A percentile compares a stretch with the other conserved stretches of the same genome.
Conservation (phyloP, 2,888 invertebrate species). For the Philopedon plagiatum region DNA sequence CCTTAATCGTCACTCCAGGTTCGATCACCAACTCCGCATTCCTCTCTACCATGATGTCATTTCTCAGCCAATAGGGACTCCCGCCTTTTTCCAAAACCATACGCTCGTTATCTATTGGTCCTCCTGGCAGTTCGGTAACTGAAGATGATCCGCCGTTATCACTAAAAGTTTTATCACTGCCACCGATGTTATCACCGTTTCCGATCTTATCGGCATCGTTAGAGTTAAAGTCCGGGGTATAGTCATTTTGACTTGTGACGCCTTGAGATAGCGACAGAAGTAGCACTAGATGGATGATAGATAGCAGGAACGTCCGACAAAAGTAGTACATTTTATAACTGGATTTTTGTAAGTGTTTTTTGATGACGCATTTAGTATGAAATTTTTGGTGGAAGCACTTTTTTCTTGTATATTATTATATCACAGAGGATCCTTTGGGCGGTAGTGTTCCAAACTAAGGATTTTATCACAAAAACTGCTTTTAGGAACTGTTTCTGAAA, state of each 20-base stretch:
- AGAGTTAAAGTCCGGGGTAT: slow-evolving; percentile 7
- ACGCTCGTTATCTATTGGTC: slow-evolving; percentile 73
- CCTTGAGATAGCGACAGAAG: neutral
- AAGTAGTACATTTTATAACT: slow-evolving; percentile 20
- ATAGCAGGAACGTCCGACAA: slow-evolving; percentile 25
- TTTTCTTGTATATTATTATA: neutral
- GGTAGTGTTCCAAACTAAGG: no score
- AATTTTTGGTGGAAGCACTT: neutral
- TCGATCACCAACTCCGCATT: slow-evolving; percentile 88
- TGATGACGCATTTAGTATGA: neutral
- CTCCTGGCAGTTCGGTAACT: slow-evolving; percentile 75
- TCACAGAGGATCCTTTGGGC: neutral
- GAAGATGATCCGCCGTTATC: slow-evolving; percentile 11
- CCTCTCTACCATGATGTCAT: slow-evolving; percentile 84
- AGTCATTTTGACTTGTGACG: slow-evolving; percentile 18
- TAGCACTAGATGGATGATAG: neutral
- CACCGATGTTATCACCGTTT: slow-evolving; percentile 22
- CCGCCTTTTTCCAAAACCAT: slow-evolving; percentile 71
- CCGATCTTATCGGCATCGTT: slow-evolving; percentile 18
- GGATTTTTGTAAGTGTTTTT: neutral
- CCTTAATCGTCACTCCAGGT: slow-evolving; percentile 90
- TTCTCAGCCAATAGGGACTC: slow-evolving; percentile 84
- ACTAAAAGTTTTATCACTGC: slow-evolving; percentile 14
- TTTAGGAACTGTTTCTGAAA: no score
- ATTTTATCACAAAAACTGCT: neutral